Conservation (phyloP, 2,797 vertebrate genomes). For the Myiotriccus ornatus region DNA sequence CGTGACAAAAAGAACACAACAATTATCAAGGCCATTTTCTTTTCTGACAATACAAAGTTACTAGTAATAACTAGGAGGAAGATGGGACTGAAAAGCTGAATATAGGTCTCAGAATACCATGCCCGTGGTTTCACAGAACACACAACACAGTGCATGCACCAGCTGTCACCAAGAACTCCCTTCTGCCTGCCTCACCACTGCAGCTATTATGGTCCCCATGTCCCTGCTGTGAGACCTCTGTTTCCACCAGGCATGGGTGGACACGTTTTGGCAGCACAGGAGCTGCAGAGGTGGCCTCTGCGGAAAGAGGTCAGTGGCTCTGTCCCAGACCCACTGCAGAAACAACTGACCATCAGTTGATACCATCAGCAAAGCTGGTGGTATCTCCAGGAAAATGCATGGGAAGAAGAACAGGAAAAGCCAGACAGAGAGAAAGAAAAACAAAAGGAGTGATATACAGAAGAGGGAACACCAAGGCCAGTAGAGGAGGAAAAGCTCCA, state of each 20-base stretch:
- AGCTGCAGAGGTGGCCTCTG: background rate
- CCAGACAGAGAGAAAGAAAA: background rate
- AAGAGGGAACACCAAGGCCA: background rate
- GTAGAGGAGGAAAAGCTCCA: background rate
- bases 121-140: background rate
- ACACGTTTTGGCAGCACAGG: background rate
- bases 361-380: background rate
- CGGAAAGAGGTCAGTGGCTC: background rate
- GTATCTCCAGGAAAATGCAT: rapidly evolving
- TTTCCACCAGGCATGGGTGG: rapidly evolving
- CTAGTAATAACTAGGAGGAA: background rate
- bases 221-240: background rate
- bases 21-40: background rate
- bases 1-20: background rate
- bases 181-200: background rate
- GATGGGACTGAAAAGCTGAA: background rate
- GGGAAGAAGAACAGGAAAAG: background rate
- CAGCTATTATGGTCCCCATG: rapidly evolving
- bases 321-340: background rate
- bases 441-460: background rate
- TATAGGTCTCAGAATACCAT: background rate
- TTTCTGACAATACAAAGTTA: background rate
- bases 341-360: background rate
- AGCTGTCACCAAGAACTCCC: background rate
- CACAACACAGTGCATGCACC: rapidly evolving